Evolutionary conservation across 2,797 vertebrate species (phyloP).

Genomic region (Sphenodon punctatus): DNA sequence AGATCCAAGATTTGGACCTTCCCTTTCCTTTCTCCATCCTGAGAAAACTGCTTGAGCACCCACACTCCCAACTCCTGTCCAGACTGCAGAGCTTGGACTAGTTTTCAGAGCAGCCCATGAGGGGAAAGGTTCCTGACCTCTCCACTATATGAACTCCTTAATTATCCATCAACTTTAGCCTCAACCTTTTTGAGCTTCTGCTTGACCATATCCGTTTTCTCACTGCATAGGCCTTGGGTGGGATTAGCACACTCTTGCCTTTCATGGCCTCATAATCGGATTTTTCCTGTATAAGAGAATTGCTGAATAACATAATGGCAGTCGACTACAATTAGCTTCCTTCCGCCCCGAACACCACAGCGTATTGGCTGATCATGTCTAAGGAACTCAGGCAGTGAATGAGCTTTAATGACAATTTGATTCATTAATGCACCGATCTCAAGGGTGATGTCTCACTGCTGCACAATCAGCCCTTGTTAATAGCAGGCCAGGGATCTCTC

Average conservation of each 20-base stretch:
- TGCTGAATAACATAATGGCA: not conserved
- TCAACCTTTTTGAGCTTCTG: not conserved
- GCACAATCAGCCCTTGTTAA: conserved; percentile 59
- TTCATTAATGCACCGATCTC: not conserved
- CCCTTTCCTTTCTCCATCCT: no score
- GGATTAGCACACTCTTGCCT: not conserved
- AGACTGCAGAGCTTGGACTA: no score
- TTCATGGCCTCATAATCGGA: not conserved
- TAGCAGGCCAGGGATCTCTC: conserved; percentile 36
- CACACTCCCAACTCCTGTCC: no score
- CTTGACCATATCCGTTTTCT: not conserved
- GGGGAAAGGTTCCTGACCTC: no score
- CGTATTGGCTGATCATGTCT: not conserved
- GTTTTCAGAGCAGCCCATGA: no score
- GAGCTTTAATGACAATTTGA: not conserved
- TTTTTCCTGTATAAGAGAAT: not conserved
- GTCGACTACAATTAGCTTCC: conserved; percentile 7
- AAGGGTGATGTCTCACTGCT: not conserved
- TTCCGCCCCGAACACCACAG: not conserved
- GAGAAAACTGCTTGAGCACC: no score
- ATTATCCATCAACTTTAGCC: not conserved
- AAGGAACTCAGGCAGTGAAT: not conserved
- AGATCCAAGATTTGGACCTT: no score
- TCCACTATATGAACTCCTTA: not conserved
- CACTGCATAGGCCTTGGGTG: not conserved